These are phyloP conservation scores for Carapus acus DNA, from an alignment of 2,797 vertebrate genomes.

Conservation along the genomic window DNA sequence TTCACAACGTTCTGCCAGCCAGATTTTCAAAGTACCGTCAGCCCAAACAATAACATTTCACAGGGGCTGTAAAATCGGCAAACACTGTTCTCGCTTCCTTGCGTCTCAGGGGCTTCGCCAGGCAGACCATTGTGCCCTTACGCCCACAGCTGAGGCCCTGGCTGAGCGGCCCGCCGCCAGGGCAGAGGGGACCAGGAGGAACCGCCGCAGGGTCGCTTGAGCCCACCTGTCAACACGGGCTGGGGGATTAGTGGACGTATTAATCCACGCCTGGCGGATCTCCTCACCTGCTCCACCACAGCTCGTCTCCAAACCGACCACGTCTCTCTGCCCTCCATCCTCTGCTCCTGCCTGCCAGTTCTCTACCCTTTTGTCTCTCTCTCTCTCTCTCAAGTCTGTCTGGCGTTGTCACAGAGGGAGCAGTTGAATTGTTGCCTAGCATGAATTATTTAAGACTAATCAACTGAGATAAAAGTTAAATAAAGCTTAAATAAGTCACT, in stretches of 20 bases:
- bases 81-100: slow-evolving; percentile 26
- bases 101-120: slow-evolving; percentile 19
- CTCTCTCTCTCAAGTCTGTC: too few species aligned
- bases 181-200: slow-evolving; percentile 22
- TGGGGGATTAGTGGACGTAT: slow-evolving; percentile 59
- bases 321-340: too few species aligned
- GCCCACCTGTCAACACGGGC: slow-evolving; percentile 60
- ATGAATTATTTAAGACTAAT: too few species aligned
- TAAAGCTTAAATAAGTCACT: too few species aligned
- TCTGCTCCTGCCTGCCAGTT: slow-evolving; percentile 36
- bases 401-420: too few species aligned
- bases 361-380: too few species aligned
- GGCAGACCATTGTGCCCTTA: slow-evolving; percentile 10
- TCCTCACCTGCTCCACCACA: slow-evolving; percentile 40
- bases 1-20: slow-evolving; percentile 23
- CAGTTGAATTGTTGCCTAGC: too few species aligned
- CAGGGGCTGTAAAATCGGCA: slow-evolving; percentile 16
- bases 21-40: slow-evolving; percentile 27
- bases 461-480: too few species aligned
- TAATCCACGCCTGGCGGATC: slow-evolving; percentile 50
- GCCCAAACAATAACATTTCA: slow-evolving; percentile 39
- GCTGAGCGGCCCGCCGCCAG: slow-evolving; percentile 13
- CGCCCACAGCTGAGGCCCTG: slow-evolving; percentile 31
- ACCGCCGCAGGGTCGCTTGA: slow-evolving; percentile 41
- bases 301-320: too few species aligned